A percentile compares a stretch with the other conserved stretches of the same genome.
phyloP scores from a whole-genome alignment of 1,140 invertebrate genomes.

The Lucilia cuprina region DNA sequence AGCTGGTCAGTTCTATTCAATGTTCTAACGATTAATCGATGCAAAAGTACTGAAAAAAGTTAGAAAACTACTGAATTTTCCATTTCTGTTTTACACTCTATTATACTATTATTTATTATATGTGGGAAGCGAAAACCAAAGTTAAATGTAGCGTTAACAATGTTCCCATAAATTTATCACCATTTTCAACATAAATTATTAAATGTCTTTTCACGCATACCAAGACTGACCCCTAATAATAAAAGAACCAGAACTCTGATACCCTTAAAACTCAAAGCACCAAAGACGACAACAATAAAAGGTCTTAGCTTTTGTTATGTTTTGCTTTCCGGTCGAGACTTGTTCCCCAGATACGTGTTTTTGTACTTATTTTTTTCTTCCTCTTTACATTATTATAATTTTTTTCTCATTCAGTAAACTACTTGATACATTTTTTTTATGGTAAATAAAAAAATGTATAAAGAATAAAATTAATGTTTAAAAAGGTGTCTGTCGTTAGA shows the following conservation, averaged over 20 bases:
- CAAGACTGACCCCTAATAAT: neutral
- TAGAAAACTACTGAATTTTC: too few relatives aligned
- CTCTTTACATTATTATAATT: neutral
- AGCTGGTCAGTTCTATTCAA: too few relatives aligned
- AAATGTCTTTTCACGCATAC: constrained; percentile 25
- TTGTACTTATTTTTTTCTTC: neutral
- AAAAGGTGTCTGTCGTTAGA: constrained; percentile 10
- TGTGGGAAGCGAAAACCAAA: neutral
- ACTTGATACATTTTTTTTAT: neutral
- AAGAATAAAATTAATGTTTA: constrained; percentile 9
- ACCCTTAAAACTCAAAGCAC: neutral
- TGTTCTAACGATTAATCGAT: too few relatives aligned
- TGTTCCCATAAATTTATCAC: constrained; percentile 58
- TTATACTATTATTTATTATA: neutral
- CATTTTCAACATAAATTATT: constrained; percentile 21
- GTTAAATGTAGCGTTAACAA: constrained; percentile 59
- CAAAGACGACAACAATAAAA: neutral
- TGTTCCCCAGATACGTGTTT: constrained; percentile 19
- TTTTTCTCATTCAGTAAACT: neutral
- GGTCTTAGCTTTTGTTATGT: constrained; percentile 35
- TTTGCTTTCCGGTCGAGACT: constrained; percentile 40
- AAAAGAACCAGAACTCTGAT: neutral
- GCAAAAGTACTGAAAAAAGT: too few relatives aligned
- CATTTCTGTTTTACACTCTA: neutral
- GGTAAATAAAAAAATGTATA: neutral